Evolutionary conservation across 2,888 invertebrate genomes (phyloP).

Genomic region (Aromia moschata): DNA sequence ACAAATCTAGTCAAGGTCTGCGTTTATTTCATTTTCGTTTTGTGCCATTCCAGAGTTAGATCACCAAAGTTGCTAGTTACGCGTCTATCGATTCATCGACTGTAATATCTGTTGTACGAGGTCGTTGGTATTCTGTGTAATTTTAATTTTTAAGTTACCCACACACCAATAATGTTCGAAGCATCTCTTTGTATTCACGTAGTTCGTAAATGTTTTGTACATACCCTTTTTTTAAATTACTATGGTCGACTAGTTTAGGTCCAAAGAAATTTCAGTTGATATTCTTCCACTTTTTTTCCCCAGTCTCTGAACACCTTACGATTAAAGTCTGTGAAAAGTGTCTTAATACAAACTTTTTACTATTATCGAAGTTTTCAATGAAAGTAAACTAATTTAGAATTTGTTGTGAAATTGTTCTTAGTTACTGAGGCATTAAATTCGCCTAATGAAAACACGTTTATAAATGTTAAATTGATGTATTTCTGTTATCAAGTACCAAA

Average conservation of each 20-base stretch:
- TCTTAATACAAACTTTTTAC: constrained; percentile 16
- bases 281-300: too few relatives aligned
- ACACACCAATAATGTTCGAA: too few relatives aligned
- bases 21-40: not conserved
- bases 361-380: constrained; percentile 17
- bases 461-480: not conserved
- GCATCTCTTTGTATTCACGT: too few relatives aligned
- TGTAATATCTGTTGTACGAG: not conserved
- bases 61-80: constrained; percentile 2
- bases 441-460: not conserved
- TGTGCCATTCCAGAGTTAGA: not conserved
- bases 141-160: too few relatives aligned
- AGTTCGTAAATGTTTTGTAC: too few relatives aligned
- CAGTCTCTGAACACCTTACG: not conserved
- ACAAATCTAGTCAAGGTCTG: not conserved
- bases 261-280: too few relatives aligned
- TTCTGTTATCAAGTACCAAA: not conserved
- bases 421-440: not conserved
- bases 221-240: too few relatives aligned
- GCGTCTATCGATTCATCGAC: constrained; percentile 1
- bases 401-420: not conserved
- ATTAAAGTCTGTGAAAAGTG: constrained; percentile 22
- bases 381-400: not conserved
- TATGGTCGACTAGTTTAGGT: too few relatives aligned
- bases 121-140: too few relatives aligned